These are phyloP conservation scores for Callipepla californica DNA, from an alignment of 2,113 vertebrate genomes.

Conservation along the genomic window DNA sequence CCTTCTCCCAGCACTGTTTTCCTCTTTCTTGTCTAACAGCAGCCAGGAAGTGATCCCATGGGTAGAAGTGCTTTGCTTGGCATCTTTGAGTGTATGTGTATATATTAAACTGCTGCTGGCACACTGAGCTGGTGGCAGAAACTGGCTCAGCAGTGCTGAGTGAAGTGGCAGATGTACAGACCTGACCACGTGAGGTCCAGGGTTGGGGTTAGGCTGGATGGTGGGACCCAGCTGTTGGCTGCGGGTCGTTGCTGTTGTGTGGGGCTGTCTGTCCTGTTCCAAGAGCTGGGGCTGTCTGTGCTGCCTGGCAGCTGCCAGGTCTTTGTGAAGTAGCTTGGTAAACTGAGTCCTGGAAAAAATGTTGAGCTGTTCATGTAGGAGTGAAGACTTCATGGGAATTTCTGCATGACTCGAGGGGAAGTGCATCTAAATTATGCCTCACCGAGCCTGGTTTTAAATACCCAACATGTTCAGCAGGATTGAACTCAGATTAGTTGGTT, in stretches of 20 bases:
- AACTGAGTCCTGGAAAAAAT: slow-evolving; percentile 34
- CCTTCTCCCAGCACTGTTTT: background rate
- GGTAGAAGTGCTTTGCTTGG: background rate
- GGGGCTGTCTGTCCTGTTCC: background rate
- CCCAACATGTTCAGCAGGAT: background rate
- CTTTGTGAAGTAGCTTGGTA: slow-evolving; percentile 34
- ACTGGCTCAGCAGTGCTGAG: background rate
- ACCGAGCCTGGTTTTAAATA: background rate
- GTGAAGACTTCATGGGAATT: slow-evolving; percentile 6
- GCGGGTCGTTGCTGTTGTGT: background rate
- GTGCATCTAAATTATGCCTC: background rate
- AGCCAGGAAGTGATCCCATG: background rate
- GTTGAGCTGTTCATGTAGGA: background rate
- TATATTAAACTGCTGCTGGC: background rate
- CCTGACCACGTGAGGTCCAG: background rate
- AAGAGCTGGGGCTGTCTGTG: background rate
- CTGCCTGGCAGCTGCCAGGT: background rate
- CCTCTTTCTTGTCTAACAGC: background rate
- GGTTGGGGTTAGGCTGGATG: background rate
- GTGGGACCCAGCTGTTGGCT: background rate
- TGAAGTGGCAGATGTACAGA: accelerated
- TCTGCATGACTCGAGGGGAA: background rate
- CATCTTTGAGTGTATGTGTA: background rate
- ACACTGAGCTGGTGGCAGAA: background rate
- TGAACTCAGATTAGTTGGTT: background rate